phyloP scores from a whole-genome alignment of 2,113 vertebrate genomes.

The Abramis brama region DNA sequence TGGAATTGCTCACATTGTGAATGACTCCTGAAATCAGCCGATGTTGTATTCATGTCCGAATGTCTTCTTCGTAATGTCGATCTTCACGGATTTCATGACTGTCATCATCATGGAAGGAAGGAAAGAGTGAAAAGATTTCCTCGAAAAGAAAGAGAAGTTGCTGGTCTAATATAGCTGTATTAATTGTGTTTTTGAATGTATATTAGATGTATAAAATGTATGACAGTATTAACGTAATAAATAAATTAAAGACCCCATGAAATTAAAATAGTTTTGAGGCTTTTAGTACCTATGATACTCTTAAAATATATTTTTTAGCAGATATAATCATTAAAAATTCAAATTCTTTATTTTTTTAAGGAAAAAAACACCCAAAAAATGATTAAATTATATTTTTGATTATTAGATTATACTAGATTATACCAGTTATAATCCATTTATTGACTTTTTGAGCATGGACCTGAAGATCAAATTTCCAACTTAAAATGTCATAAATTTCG shows the following conservation, averaged over 20 bases:
- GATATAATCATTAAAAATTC: background rate
- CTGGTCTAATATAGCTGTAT: background rate
- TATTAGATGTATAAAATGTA: background rate
- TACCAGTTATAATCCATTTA: no score
- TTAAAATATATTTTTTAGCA: background rate
- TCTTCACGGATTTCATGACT: background rate
- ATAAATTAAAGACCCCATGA: background rate
- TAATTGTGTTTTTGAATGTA: background rate
- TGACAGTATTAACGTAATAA: background rate
- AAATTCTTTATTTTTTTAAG: background rate
- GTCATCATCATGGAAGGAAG: background rate
- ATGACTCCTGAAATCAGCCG: background rate
- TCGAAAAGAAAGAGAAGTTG: no score
- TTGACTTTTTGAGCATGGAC: no score
- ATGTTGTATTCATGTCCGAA: background rate
- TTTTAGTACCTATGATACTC: background rate
- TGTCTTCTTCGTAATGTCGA: background rate
- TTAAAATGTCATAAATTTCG: no score
- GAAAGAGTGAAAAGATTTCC: no score
- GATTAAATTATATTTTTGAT: no score
- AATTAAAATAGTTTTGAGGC: background rate
- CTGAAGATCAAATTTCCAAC: no score
- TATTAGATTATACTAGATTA: no score
- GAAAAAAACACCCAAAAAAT: no score
- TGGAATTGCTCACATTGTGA: background rate